Evolutionary conservation across 1,140 invertebrate species (phyloP), one percentile per base, ranked within the genome.

Genomic region (Pogonus chalceus): DNA sequence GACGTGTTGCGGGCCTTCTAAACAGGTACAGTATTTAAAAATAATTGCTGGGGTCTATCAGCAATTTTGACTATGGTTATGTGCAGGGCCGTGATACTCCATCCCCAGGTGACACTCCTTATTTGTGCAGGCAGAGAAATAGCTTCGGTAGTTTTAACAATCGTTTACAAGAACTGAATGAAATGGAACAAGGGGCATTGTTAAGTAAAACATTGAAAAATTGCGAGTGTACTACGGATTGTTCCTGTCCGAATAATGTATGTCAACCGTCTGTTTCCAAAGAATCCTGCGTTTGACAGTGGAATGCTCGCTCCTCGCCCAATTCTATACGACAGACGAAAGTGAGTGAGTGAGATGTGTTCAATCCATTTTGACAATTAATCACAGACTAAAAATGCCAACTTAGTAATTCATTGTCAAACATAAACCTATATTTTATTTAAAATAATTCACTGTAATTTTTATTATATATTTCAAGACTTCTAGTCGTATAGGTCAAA

Each of bases 1-100:
- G 16, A 92, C 89, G 1, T 92, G 90, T 65, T 92, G 89, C 62
- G 81, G 82, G 21, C 80, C 80, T 50, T 80, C 81, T 14, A 83
- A 82, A 70, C 78, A 81, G 71, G 80, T 81, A 52, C 14, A 18
- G 23, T 18, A 18, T 18, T 24, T 21, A 18, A 24, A 53, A 31
- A 20, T 49, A 46, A 22, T 50, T 49, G n/a, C n/a, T n/a, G n/a
- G n/a, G n/a, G n/a, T n/a, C n/a, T n/a, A n/a, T n/a, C n/a, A n/a
- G n/a, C n/a, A n/a, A n/a, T n/a, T n/a, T n/a, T n/a, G n/a, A n/a
- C n/a, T n/a, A n/a, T n/a, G n/a, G n/a, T n/a, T n/a, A 20, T 60
- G 53, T 65, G 51, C 67, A 87, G 83, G 83, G 82, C 61, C 77
- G 79, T 63, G 83, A 83, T 64, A 85, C 83, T 53, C 84, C 83